A percentile compares a stretch with the other conserved stretches of the same genome.
Evolutionary conservation across 2,888 invertebrate species (phyloP).

Genomic region (Glaucopsyche alexis): DNA sequence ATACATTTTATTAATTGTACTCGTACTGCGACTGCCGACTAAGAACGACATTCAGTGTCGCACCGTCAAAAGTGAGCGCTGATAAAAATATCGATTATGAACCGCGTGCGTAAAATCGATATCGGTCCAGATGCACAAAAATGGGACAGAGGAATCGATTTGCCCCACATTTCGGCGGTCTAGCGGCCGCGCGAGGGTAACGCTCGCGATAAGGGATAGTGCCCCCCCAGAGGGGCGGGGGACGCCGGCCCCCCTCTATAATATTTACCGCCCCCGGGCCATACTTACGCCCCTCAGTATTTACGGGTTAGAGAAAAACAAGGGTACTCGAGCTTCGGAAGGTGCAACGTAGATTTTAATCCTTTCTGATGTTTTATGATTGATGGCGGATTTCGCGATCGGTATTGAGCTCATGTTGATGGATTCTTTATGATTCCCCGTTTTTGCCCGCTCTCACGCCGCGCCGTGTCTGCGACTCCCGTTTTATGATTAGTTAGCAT

Average conservation of each 20-base stretch:
- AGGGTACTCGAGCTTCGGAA: conserved; percentile 79
- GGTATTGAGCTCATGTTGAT: conserved; percentile 72
- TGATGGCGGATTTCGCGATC: conserved; percentile 78
- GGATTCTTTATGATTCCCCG: conserved; percentile 70
- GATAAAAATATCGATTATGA: conserved; percentile 40
- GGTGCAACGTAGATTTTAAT: conserved; percentile 81
- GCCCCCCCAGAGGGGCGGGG: conserved; percentile 65
- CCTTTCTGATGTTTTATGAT: conserved; percentile 80
- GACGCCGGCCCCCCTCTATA: conserved; percentile 69
- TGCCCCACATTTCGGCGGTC: conserved; percentile 78
- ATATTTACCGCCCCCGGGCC: conserved; percentile 80
- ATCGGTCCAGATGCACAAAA: conserved; percentile 79
- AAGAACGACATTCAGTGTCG: neutral
- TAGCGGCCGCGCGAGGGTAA: conserved; percentile 77
- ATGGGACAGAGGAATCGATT: conserved; percentile 78
- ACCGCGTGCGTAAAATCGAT: conserved; percentile 63
- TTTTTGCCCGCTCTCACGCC: conserved; percentile 48
- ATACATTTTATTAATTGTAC: conserved; percentile 33
- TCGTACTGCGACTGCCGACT: neutral
- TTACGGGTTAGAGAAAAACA: conserved; percentile 81
- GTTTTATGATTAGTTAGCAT: conserved; percentile 52
- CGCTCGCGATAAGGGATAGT: conserved; percentile 80
- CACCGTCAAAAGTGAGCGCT: conserved; percentile 7
- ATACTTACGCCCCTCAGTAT: conserved; percentile 80
- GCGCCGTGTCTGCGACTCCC: conserved; percentile 53